Evolutionary conservation across 1,140 invertebrate species (phyloP).

Genomic region (Panonychus citri): DNA sequence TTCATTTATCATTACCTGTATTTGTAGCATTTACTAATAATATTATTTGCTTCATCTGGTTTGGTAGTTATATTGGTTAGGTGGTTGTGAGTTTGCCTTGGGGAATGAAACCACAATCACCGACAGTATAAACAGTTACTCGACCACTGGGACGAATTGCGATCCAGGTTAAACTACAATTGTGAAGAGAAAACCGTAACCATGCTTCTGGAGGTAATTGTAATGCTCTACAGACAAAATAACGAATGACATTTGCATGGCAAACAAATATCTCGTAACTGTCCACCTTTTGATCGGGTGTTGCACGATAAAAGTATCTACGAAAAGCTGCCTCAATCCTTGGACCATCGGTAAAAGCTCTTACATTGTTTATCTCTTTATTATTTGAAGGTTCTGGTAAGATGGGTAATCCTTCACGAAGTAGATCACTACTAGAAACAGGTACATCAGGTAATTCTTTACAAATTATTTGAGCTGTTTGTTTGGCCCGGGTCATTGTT

Average conservation of each 20-base stretch:
- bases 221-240: slow-evolving; percentile 87
- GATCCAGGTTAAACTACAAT: slow-evolving; percentile 80
- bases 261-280: slow-evolving; percentile 80
- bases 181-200: slow-evolving; percentile 68
- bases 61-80: no score
- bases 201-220: slow-evolving; percentile 92
- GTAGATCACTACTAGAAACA: slow-evolving; percentile 38
- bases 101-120: slow-evolving; percentile 73
- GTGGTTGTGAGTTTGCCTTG: slow-evolving; percentile 8
- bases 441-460: slow-evolving; percentile 32
- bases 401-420: slow-evolving; percentile 84
- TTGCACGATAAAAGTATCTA: slow-evolving; percentile 74
- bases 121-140: slow-evolving; percentile 49
- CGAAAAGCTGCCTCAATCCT: slow-evolving; percentile 90
- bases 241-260: slow-evolving; percentile 94
- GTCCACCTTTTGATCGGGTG: slow-evolving; percentile 47
- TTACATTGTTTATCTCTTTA: slow-evolving; percentile 13
- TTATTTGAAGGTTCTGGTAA: slow-evolving; percentile 65
- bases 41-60: no score
- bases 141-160: slow-evolving; percentile 59
- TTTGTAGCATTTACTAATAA: no score
- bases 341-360: slow-evolving; percentile 58
- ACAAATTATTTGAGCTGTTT: slow-evolving; percentile 64
- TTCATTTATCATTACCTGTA: no score
- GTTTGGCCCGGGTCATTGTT: slow-evolving; percentile 73